Base-by-base conservation (phyloP, 2,113 vertebrate genomes). In the Tachycineta bicolor region DNA sequence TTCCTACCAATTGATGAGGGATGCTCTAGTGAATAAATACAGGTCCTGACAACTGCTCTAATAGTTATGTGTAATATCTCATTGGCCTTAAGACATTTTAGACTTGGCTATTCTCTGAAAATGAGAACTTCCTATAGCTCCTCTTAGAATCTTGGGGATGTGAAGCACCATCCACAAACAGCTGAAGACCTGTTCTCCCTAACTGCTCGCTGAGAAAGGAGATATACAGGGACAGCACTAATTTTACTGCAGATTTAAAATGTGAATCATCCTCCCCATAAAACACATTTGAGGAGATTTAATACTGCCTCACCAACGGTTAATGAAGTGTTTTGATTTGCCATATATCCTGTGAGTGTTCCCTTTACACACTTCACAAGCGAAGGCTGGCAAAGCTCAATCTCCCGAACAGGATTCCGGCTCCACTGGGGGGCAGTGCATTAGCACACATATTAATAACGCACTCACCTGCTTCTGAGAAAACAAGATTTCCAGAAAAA, bases 401-500 rank as follows among this genome's bases (percentile, higher is more conserved):
- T 25, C 44, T 77, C 46, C 62, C 70, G 63, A 88, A 29, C 10
- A n/a, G 41, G 68, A 64, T 16, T 84, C 73, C 0, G 3, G 28
- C 34, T 94, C 93, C 94, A 89, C 94, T 85, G 89, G 95, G 47
- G 58, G 95, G 83, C 89, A 93, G 77, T 91, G 80, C 84, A 56
- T 88, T 95, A 93, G 87, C 88, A 87, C 59, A 20, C 47, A 85
- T 67, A 68, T 84, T 60, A 82, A 52, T 58, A 21, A 58, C 15
- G 17, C 20, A 11, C 18, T 86, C 37, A 37, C 41, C 28, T 74
- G 33, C 55, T 47, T 28, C 58, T 20, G 46, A 92, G 75, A 60
- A 58, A 63, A 69, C 18, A 58, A 55, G 33, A 31, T 71, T 87
- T 80, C 41, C 87, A 29, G 53, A 75, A 25, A 53, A 87, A 69